phyloP scores from a whole-genome alignment of 2,113 vertebrate species.

The Chionomys nivalis region DNA sequence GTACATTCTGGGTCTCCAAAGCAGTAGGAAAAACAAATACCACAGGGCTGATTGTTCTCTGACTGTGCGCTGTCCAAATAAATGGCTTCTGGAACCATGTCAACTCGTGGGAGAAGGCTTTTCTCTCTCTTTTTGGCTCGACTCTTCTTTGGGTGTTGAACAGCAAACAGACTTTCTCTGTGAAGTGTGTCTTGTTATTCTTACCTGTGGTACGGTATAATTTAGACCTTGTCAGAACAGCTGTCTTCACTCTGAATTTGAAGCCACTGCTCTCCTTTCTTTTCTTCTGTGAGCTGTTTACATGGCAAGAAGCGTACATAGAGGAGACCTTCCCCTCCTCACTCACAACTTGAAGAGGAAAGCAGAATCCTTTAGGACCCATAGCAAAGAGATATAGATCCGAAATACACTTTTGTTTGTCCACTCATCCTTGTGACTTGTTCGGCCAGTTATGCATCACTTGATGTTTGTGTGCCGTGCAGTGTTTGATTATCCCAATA shows the following conservation, averaged over 20 bases:
- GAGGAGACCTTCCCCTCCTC: slow-evolving; percentile 63
- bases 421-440: background rate
- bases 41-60: background rate
- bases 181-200: slow-evolving; percentile 62
- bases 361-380: slow-evolving; percentile 46
- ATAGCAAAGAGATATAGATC: background rate
- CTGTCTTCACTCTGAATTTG: slow-evolving; percentile 70
- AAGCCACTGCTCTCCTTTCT: slow-evolving; percentile 50
- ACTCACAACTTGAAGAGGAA: slow-evolving; percentile 43
- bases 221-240: slow-evolving; percentile 70
- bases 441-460: background rate
- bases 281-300: slow-evolving; percentile 69
- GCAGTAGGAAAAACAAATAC: background rate
- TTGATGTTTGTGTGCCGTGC: background rate
- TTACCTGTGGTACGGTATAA: background rate
- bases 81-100: background rate
- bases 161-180: slow-evolving; percentile 57
- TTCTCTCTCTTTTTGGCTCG: slow-evolving; percentile 55
- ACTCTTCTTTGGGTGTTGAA: slow-evolving; percentile 42
- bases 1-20: background rate
- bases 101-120: slow-evolving; percentile 22
- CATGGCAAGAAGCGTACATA: slow-evolving; percentile 40
- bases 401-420: background rate
- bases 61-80: background rate
- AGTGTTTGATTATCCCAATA: background rate